These are phyloP conservation scores for Coluber constrictor DNA, from an alignment of 2,797 vertebrate species.

Conservation along the genomic window DNA sequence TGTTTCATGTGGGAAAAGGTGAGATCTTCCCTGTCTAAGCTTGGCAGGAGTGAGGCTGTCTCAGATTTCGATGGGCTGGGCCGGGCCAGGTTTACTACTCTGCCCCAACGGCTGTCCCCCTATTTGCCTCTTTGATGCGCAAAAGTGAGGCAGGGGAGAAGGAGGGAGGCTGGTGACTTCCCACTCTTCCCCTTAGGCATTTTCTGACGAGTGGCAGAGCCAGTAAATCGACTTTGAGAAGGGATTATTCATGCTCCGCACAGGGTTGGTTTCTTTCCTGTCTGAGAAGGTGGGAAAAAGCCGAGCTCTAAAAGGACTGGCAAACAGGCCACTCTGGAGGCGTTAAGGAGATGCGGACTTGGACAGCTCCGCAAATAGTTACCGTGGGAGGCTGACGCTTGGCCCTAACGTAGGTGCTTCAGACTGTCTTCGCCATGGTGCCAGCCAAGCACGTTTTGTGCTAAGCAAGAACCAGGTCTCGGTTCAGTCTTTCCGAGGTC, in stretches of 20 bases:
- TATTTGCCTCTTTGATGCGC: rapidly evolving
- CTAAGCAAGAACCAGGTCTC: background rate
- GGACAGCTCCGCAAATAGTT: background rate
- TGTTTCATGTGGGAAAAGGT: background rate
- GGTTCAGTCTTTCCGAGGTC: background rate
- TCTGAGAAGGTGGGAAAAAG: conserved; percentile 47
- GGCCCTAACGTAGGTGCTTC: background rate
- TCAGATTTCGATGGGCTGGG: background rate
- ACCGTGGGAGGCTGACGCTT: background rate
- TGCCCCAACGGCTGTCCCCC: background rate
- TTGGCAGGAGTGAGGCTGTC: background rate
- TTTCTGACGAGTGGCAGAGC: conserved; percentile 28
- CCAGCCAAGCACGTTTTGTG: background rate
- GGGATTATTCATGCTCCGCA: conserved; percentile 60
- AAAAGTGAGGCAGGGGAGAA: too few relatives aligned
- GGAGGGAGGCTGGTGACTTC: background rate
- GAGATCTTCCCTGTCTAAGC: background rate
- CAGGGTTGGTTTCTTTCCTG: conserved; percentile 54
- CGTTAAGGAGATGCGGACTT: conserved; percentile 53
- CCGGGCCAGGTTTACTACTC: background rate
- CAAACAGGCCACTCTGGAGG: conserved; percentile 58
- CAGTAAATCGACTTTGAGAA: conserved; percentile 60
- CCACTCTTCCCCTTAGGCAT: conserved; percentile 25
- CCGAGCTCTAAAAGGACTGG: conserved; percentile 59
- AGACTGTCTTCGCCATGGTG: background rate